Conservation (phyloP, 2,113 vertebrate species). For the Parotia lawesii region DNA sequence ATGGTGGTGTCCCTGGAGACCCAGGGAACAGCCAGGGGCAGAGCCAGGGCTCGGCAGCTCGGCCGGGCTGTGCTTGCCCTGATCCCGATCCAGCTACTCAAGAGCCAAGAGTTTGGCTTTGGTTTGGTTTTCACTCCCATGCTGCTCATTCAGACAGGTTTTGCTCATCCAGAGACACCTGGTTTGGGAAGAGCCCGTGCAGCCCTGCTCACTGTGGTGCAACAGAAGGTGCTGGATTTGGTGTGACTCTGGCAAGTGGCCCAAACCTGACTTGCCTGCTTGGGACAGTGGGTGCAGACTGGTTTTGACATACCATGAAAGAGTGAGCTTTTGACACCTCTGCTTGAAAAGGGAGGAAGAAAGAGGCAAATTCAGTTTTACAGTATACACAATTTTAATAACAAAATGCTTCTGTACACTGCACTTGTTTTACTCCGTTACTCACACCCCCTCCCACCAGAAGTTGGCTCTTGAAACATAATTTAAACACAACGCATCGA, state of each 20-base stretch:
- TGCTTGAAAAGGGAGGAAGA: slow-evolving; percentile 45
- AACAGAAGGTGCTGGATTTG: not conserved
- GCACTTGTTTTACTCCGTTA: slow-evolving; percentile 58
- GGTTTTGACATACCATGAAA: not conserved
- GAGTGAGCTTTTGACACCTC: not conserved
- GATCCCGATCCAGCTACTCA: not conserved
- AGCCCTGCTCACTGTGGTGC: not conserved
- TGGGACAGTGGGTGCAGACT: not conserved
- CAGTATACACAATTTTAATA: slow-evolving; percentile 79
- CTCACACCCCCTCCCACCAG: slow-evolving; percentile 54
- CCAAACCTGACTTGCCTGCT: not conserved
- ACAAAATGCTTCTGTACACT: slow-evolving; percentile 77
- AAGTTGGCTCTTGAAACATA: slow-evolving; percentile 62
- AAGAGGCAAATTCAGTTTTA: slow-evolving; percentile 69
- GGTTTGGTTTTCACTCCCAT: not conserved
- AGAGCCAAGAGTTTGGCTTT: not conserved
- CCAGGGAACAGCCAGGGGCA: not conserved
- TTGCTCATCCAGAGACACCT: not conserved
- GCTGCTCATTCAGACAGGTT: not conserved
- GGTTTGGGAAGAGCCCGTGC: not conserved
- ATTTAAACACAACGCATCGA: slow-evolving; percentile 44
- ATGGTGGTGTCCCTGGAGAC: rapidly evolving
- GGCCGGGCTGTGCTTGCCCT: rapidly evolving
- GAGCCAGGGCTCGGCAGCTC: not conserved
- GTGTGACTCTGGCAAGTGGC: not conserved